phyloP scores from a whole-genome alignment of 2,113 vertebrate genomes.

The Anolis carolinensis region DNA sequence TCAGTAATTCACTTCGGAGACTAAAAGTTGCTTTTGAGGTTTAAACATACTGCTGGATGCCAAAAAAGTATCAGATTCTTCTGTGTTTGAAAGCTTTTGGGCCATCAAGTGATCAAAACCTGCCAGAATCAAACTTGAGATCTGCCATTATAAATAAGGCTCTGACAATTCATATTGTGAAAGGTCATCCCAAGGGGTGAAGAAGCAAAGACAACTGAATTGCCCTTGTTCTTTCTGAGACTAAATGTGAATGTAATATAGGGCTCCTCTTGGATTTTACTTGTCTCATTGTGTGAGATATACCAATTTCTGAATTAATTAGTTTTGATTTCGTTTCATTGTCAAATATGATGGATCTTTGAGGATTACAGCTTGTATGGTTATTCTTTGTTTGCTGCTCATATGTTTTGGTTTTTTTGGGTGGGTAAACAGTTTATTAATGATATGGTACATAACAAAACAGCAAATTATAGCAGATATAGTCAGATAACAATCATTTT shows the following conservation, averaged over 20 bases:
- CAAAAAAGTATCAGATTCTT: conserved; percentile 68
- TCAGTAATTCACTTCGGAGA: conserved; percentile 74
- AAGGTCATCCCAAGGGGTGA: conserved; percentile 58
- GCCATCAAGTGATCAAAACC: conserved; percentile 85
- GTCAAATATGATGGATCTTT: neutral
- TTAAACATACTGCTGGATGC: conserved; percentile 67
- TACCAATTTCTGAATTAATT: neutral
- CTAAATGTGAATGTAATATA: conserved; percentile 42
- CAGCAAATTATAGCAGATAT: too few relatives aligned
- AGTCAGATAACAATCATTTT: too few relatives aligned
- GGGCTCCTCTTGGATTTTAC: conserved; percentile 16
- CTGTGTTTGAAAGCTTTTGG: conserved; percentile 71
- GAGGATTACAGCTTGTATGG: neutral
- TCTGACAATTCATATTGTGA: conserved; percentile 73
- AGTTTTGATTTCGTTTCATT: conserved; percentile 8
- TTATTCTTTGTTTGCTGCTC: conserved; percentile 4
- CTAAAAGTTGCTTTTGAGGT: conserved; percentile 70
- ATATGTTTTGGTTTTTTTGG: too few relatives aligned
- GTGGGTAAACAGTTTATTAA: too few relatives aligned
- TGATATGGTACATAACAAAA: too few relatives aligned
- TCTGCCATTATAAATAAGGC: conserved; percentile 80
- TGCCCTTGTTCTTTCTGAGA: conserved; percentile 34
- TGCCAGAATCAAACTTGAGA: conserved; percentile 81
- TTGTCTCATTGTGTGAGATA: neutral
- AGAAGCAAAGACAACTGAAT: conserved; percentile 53